Percentiles rank a stretch among this genome's conserved stretches.
Evolutionary conservation across 1,140 invertebrate genomes (phyloP).

Genomic region (Cotesia glomerata): DNA sequence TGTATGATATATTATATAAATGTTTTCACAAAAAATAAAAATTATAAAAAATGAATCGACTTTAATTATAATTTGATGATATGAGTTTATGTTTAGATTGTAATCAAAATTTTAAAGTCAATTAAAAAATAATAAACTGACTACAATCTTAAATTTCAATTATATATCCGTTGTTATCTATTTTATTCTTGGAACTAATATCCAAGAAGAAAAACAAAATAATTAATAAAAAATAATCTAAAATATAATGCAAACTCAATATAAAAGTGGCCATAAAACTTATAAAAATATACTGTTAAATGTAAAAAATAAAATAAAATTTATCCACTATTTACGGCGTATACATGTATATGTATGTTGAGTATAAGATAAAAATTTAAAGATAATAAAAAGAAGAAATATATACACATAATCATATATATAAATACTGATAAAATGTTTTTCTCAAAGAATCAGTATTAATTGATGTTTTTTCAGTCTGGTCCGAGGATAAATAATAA

Average conservation of each 20-base stretch:
- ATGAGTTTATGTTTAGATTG: not conserved
- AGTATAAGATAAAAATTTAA: no score
- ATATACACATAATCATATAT: not conserved
- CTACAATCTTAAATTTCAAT: no score
- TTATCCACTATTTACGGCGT: no score
- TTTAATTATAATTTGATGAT: not conserved
- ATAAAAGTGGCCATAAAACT: not conserved
- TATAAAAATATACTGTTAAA: no score
- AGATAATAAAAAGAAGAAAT: not conserved
- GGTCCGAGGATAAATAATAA: not conserved
- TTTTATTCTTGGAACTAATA: no score
- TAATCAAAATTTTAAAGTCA: no score
- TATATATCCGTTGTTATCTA: no score
- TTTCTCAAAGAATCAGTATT: conserved; percentile 42
- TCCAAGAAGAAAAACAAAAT: not conserved
- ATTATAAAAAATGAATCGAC: not conserved
- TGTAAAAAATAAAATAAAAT: no score
- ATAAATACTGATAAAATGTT: conserved; percentile 49
- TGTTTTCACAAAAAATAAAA: no score
- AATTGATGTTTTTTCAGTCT: conserved; percentile 46
- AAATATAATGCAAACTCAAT: not conserved
- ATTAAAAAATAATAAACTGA: not conserved
- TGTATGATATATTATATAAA: no score
- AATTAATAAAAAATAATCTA: conserved; percentile 6
- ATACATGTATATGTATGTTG: no score